Evolutionary conservation across 92 coral and sea anemone genomes (phyloP).

Genomic region (Porites evermanni): DNA sequence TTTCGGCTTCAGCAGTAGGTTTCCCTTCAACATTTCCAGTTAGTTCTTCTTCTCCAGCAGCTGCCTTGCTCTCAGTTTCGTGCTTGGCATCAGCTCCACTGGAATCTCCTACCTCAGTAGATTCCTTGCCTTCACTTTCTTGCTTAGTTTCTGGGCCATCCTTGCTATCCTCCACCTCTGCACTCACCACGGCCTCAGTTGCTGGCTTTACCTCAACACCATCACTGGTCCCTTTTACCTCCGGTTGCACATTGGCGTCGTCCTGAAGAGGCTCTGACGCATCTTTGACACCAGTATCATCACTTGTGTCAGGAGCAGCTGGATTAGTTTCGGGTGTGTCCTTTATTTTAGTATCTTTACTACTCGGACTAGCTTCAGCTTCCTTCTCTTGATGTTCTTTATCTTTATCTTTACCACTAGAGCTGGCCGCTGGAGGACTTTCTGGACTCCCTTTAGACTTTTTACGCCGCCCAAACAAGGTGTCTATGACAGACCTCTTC

Average conservation of each 20-base stretch:
- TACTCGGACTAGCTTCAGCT: slow-evolving; percentile 2
- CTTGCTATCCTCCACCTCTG: neutral
- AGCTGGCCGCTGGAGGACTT: slow-evolving; percentile 7
- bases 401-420: slow-evolving; percentile 8
- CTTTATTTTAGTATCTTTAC: neutral
- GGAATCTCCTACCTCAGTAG: slow-evolving; percentile 1
- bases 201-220: neutral
- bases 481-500: slow-evolving; percentile 5
- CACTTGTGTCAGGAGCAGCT: neutral
- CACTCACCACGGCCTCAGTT: neutral
- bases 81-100: neutral
- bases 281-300: neutral
- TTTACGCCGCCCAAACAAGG: slow-evolving; percentile 31
- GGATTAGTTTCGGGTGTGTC: neutral
- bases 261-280: neutral
- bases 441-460: slow-evolving; percentile 38
- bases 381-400: neutral
- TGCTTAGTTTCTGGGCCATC: neutral
- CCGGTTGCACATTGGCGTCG: neutral
- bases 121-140: neutral
- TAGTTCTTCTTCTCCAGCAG: neutral
- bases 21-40: neutral
- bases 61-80: slow-evolving; percentile 4
- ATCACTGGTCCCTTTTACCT: neutral
- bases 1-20: neutral